Evolutionary conservation across 2,797 vertebrate species (phyloP).

Genomic region (Syngnathus acus): DNA sequence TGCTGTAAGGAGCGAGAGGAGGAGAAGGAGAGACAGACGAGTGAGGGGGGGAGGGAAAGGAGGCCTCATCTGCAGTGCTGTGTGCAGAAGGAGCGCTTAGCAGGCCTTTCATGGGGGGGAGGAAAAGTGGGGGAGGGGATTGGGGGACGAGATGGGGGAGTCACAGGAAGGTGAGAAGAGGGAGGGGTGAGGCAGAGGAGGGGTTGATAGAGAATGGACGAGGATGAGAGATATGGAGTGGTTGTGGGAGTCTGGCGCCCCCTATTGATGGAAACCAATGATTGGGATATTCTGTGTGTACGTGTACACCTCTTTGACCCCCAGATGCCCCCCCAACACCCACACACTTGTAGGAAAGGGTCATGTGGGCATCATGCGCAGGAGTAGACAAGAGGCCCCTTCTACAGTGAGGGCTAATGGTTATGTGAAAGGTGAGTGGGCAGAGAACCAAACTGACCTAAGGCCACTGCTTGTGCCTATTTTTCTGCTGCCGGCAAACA

Average conservation of each 20-base stretch:
- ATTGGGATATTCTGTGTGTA: conserved; percentile 9
- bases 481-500: too few relatives aligned
- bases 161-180: conserved; percentile 2
- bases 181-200: not conserved
- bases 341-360: conserved; percentile 11
- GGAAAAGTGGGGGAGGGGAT: conserved; percentile 11
- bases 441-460: too few relatives aligned
- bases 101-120: conserved; percentile 37
- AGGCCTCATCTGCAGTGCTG: conserved; percentile 64
- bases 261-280: conserved; percentile 31
- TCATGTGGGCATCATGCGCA: conserved; percentile 9
- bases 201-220: conserved; percentile 3
- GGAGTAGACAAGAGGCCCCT: conserved; percentile 13
- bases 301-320: not conserved
- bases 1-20: conserved; percentile 48
- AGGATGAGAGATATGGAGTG: not conserved
- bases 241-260: conserved; percentile 26
- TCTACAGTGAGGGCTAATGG: conserved; percentile 3
- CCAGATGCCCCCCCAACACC: not conserved
- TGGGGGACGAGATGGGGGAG: conserved; percentile 5
- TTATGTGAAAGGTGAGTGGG: not conserved
- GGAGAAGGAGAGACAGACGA: conserved; percentile 36
- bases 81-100: conserved; percentile 42
- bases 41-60: conserved; percentile 50
- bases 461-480: too few relatives aligned